Evolutionary conservation across 1,140 invertebrate species (phyloP).

Genomic region (Drosophila insularis): DNA sequence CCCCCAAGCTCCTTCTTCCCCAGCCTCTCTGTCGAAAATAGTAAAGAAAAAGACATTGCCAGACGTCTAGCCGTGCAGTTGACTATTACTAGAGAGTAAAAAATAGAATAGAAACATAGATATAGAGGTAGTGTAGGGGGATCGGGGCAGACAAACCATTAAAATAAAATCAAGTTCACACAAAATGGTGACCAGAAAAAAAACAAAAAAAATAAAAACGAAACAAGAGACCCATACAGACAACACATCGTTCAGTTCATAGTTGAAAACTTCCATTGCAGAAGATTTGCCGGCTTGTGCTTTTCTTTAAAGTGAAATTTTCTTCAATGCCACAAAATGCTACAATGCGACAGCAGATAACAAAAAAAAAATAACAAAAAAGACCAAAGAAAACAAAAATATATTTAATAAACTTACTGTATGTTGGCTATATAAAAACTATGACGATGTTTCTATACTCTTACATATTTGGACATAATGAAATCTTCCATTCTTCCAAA

Average conservation of each 20-base stretch:
- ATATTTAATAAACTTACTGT: background rate
- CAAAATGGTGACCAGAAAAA: slow-evolving; percentile 29
- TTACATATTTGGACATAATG: too few relatives aligned
- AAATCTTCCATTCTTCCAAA: too few relatives aligned
- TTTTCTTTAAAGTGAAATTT: slow-evolving; percentile 76
- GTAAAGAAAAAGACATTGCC: slow-evolving; percentile 3
- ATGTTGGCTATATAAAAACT: background rate
- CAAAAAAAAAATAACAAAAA: slow-evolving; percentile 32
- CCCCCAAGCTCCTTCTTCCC: too few relatives aligned
- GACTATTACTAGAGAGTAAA: background rate
- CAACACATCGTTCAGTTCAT: slow-evolving; percentile 13
- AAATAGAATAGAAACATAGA: background rate
- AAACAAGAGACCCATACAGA: slow-evolving; percentile 33
- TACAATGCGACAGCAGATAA: slow-evolving; percentile 53
- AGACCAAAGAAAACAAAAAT: background rate
- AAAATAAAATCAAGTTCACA: slow-evolving; percentile 75
- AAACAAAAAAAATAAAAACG: too few relatives aligned
- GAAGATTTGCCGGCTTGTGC: slow-evolving; percentile 49
- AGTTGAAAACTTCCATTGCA: slow-evolving; percentile 13
- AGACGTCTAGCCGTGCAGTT: slow-evolving; percentile 5
- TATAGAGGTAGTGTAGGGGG: background rate
- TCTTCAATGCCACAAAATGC: slow-evolving; percentile 70
- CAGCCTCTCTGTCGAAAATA: background rate
- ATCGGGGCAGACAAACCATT: slow-evolving; percentile 40
- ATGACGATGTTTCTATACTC: slow-evolving; percentile 13